A percentile compares a stretch with the other conserved stretches of the same genome.
Evolutionary conservation across 1,140 invertebrate genomes (phyloP).

Genomic region (Lasaia peninsularis): DNA sequence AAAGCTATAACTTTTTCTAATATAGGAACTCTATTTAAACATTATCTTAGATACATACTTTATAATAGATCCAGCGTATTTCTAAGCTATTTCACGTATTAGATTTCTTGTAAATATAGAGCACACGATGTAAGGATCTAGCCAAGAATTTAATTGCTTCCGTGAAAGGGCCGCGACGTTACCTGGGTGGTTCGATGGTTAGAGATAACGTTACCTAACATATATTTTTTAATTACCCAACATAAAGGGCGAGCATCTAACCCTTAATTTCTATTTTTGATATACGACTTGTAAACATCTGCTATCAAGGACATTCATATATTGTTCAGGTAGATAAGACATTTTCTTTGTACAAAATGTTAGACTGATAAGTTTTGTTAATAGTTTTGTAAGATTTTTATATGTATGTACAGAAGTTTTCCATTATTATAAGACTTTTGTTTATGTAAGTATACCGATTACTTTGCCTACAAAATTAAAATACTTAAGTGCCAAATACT

Average conservation of each 20-base stretch:
- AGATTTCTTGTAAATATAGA: not conserved
- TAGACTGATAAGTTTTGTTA: too few species aligned
- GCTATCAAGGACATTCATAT: constrained; percentile 20
- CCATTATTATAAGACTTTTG: too few species aligned
- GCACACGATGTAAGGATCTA: constrained; percentile 3
- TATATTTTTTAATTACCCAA: constrained; percentile 67
- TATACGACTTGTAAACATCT: constrained; percentile 47
- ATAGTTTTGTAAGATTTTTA: too few species aligned
- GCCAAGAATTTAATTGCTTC: constrained; percentile 28
- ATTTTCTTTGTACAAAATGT: not conserved
- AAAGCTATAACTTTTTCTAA: too few species aligned
- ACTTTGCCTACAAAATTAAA: too few species aligned
- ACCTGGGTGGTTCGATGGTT: constrained; percentile 62
- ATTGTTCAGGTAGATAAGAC: not conserved
- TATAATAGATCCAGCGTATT: too few species aligned
- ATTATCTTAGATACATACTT: too few species aligned
- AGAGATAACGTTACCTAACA: constrained; percentile 54
- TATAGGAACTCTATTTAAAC: too few species aligned
- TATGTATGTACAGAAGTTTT: too few species aligned
- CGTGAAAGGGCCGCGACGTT: constrained; percentile 39
- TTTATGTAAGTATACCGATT: too few species aligned
- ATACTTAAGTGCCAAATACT: too few species aligned
- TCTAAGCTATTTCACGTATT: not conserved
- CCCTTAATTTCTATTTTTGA: constrained; percentile 69
- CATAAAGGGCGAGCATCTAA: constrained; percentile 47